phyloP scores from a whole-genome alignment of 2,797 vertebrate species.

The Hyperoplus lanceolatus region DNA sequence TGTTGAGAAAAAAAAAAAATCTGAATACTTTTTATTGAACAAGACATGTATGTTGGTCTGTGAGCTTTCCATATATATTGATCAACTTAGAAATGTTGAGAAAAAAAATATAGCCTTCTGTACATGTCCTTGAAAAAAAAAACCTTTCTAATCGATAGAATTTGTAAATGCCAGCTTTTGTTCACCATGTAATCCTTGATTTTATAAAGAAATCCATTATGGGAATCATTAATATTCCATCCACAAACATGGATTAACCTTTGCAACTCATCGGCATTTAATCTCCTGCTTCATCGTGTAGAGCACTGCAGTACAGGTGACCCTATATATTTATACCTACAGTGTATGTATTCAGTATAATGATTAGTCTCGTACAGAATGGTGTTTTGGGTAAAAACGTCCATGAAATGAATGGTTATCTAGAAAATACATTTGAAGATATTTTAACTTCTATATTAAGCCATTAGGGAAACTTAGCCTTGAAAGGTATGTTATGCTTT shows the following conservation, averaged over 20 bases:
- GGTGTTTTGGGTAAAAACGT: no score
- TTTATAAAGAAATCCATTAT: neutral
- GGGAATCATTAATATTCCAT: constrained; percentile 7
- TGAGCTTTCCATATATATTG: no score
- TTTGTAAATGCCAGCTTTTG: neutral
- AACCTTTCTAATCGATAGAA: neutral
- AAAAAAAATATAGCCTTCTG: no score
- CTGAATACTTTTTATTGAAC: no score
- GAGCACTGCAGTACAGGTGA: neutral
- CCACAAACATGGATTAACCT: constrained; percentile 4
- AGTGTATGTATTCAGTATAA: neutral
- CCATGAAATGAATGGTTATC: neutral
- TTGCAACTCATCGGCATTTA: constrained; percentile 11
- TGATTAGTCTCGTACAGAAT: no score
- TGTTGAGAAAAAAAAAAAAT: no score
- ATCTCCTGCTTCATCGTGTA: neutral
- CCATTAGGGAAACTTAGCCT: neutral
- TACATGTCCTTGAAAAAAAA: neutral
- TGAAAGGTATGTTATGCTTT: neutral
- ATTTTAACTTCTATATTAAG: neutral
- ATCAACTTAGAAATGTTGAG: no score
- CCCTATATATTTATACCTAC: no score
- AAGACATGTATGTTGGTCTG: no score
- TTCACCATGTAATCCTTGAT: constrained; percentile 7
- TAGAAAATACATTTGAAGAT: neutral